A percentile compares a stretch with the other conserved stretches of the same genome.
phyloP scores from a whole-genome alignment of 2,888 invertebrate species.

The Caenorhabditis angaria region DNA sequence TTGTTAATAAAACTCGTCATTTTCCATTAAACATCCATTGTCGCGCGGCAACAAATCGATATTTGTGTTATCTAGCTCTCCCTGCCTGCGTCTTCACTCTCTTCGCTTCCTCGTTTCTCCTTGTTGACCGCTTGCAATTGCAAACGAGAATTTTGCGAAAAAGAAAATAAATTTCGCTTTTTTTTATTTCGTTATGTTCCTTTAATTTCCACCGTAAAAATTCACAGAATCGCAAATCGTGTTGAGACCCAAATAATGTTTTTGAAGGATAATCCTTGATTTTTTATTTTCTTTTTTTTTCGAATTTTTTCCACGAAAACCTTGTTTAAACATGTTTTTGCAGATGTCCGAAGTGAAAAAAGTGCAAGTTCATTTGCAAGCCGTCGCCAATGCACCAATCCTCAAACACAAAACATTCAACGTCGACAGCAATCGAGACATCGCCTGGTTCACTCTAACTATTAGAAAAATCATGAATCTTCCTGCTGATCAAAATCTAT shows the following conservation, averaged over 20 bases:
- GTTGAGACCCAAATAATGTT: background rate
- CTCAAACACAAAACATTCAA: conserved; percentile 47
- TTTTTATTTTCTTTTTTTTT: background rate
- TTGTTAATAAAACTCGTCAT: conserved; percentile 40
- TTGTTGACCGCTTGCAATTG: background rate
- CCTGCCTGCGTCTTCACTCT: background rate
- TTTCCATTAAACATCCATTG: background rate
- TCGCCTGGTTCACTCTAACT: conserved; percentile 43
- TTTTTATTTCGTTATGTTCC: background rate
- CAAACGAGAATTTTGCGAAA: background rate
- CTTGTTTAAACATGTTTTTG: background rate
- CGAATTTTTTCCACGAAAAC: background rate
- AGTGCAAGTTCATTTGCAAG: conserved; percentile 43
- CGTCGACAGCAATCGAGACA: conserved; percentile 19
- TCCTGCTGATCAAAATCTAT: conserved; percentile 30
- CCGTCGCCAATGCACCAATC: conserved; percentile 57
- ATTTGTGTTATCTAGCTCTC: background rate
- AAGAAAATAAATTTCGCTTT: background rate
- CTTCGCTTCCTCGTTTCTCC: background rate
- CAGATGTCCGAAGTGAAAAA: conserved; percentile 29
- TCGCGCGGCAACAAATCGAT: background rate
- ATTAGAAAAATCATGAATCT: conserved; percentile 40
- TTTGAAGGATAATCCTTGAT: background rate
- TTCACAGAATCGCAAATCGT: background rate
- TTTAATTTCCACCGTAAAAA: background rate